These are phyloP conservation scores for Drosophila mimica DNA, from an alignment of 2,888 invertebrate species.

Conservation along the genomic window DNA sequence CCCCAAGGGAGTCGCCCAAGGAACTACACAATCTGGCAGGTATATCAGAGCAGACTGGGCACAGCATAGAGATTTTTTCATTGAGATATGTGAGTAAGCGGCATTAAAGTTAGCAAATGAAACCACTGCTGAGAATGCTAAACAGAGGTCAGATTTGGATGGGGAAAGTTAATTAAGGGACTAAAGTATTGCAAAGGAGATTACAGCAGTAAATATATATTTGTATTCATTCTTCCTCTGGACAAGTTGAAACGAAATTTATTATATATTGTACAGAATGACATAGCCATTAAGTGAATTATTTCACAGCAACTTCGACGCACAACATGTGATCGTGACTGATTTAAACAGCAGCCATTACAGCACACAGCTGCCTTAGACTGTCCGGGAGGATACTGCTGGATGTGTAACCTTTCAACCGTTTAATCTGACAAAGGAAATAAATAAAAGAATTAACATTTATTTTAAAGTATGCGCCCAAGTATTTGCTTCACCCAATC, in stretches of 20 bases:
- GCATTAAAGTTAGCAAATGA: background rate
- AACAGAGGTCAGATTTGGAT: background rate
- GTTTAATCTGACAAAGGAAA: slow-evolving; percentile 81
- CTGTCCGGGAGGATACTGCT: slow-evolving; percentile 23
- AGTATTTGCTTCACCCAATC: slow-evolving; percentile 56
- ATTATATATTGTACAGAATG: slow-evolving; percentile 31
- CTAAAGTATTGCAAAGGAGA: background rate
- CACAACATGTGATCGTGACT: slow-evolving; percentile 53
- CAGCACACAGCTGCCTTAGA: slow-evolving; percentile 1
- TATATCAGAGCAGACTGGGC: slow-evolving; percentile 29
- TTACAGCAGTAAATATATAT: background rate
- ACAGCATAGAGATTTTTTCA: slow-evolving; percentile 20
- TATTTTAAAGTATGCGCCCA: slow-evolving; percentile 76
- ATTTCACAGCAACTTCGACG: slow-evolving; percentile 40
- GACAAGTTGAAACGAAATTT: slow-evolving; percentile 23
- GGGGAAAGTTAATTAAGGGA: background rate
- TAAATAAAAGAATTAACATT: slow-evolving; percentile 81
- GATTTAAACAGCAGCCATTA: slow-evolving; percentile 56
- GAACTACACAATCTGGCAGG: slow-evolving; percentile 42
- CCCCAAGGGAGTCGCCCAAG: slow-evolving; percentile 57
- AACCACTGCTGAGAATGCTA: background rate
- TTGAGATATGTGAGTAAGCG: slow-evolving; percentile 33
- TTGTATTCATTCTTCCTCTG: slow-evolving; percentile 3
- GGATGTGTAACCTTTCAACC: slow-evolving; percentile 72
- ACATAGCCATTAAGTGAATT: slow-evolving; percentile 48